Base-by-base conservation (phyloP, 2,888 invertebrate genomes). In the Athalia cordata region DNA sequence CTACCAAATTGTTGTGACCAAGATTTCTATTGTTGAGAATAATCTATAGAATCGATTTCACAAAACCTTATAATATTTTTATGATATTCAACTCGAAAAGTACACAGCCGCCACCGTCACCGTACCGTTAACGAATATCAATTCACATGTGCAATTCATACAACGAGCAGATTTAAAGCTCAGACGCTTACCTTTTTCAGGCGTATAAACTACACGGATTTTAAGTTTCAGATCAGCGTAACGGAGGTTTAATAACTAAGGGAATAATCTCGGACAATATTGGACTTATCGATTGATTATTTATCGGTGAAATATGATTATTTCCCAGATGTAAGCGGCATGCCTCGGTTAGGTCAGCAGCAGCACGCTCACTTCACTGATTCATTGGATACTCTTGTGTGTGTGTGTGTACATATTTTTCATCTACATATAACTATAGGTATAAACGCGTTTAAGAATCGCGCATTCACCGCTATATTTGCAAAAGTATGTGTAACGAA, bases 381-480 rank as follows among this genome's bases (percentile, higher is more conserved):
- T 70, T 70, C 70, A 59, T 45, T 57, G 70, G 52, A 52, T 52
- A 2, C 52, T 11, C 8, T 9, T 52, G 52, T 11, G 3, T 11
- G 7, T 11, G 3, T 11, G 7, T 5, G 29, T 45, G 45, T 9
- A 13, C 52, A 29, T 52, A 11, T 52, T 3, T 52, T 52, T 11
- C 11, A 9, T 11, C 61, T 6, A 61, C 61, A 13, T 13, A 61
- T 61, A 6, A 43, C 4, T 7, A 6, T 11, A 7, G 5, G 9
- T 29, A 7, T 64, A 11, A 8, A 8, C 57, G n/a, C 70, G 57
- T 57, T 43, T 70, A 59, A 70, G 57, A 70, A 70, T 70, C 59
- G n/a, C n/a, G 55, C 57, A 59, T 68, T 70, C 70, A 59, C 70
- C 55, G 70, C 59, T 70, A 70, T 29, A 70, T 70, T 47, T 57